Evolutionary conservation across 2,797 vertebrate species (phyloP).

Genomic region (Brachyrhaphis roseni): DNA sequence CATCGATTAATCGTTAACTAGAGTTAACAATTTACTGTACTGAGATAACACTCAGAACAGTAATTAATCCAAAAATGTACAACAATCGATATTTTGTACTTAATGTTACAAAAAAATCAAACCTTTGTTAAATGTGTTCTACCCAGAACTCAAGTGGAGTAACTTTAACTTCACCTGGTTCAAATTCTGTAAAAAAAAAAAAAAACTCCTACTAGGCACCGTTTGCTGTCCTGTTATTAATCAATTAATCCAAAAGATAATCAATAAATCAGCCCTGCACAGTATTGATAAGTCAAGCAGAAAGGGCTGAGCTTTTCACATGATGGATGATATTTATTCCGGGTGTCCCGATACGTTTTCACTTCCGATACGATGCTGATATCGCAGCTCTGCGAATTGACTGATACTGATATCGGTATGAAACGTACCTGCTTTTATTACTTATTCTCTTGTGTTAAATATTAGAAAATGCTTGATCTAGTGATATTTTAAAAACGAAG

Average conservation of each 20-base stretch:
- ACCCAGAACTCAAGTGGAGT: background rate
- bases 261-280: background rate
- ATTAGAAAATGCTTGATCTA: too few species aligned
- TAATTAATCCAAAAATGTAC: background rate
- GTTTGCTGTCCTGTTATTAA: background rate
- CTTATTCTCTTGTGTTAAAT: too few species aligned
- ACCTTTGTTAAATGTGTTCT: background rate
- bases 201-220: background rate
- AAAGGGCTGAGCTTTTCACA: background rate
- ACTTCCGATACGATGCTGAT: too few species aligned
- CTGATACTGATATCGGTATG: too few species aligned
- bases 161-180: background rate
- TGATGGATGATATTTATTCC: background rate
- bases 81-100: background rate
- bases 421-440: too few species aligned
- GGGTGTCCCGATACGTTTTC: too few species aligned
- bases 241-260: background rate
- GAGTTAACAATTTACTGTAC: background rate
- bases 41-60: background rate
- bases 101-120: background rate
- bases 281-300: background rate
- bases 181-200: background rate
- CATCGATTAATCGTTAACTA: background rate
- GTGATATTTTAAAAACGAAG: too few species aligned
- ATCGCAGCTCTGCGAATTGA: too few species aligned